Conservation (phyloP, 2,797 vertebrate genomes). For the Sparidentex hasta region DNA sequence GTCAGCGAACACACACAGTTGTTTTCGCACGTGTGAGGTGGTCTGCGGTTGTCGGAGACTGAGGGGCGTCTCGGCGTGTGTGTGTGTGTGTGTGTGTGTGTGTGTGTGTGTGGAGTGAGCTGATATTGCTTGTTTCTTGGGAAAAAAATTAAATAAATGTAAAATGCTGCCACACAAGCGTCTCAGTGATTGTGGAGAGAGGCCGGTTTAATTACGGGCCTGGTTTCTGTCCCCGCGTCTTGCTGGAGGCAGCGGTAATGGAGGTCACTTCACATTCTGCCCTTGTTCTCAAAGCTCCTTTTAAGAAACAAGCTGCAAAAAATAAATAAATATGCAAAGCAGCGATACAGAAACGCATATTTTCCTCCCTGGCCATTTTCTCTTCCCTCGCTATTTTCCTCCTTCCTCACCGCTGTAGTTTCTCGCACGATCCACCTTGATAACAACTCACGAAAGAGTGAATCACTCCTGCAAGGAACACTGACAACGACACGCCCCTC, state of each 20-base stretch:
- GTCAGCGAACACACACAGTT: constrained; percentile 25
- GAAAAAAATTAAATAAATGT: neutral
- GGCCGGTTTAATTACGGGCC: constrained; percentile 38
- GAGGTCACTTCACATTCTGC: constrained; percentile 35
- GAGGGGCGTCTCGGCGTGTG: constrained; percentile 17
- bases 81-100: too few species aligned
- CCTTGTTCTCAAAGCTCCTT: constrained; percentile 23
- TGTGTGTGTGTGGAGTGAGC: too few species aligned
- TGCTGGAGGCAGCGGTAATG: constrained; percentile 22
- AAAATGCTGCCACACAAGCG: neutral
- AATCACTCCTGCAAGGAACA: constrained; percentile 5
- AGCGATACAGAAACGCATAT: neutral
- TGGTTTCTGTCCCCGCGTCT: constrained; percentile 34
- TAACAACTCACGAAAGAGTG: neutral
- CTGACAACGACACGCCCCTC: neutral
- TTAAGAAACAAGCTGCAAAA: neutral
- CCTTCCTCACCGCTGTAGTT: neutral
- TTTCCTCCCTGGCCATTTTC: neutral
- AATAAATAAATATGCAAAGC: neutral
- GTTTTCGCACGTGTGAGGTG: constrained; percentile 1
- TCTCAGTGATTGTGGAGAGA: constrained; percentile 12
- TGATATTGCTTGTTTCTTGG: constrained; percentile 13
- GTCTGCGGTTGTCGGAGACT: constrained; percentile 14
- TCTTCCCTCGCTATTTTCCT: neutral
- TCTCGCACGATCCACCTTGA: neutral